Base-by-base conservation (phyloP, 35 echinoderm and acorn worm genomes). In the Patiria miniata region DNA sequence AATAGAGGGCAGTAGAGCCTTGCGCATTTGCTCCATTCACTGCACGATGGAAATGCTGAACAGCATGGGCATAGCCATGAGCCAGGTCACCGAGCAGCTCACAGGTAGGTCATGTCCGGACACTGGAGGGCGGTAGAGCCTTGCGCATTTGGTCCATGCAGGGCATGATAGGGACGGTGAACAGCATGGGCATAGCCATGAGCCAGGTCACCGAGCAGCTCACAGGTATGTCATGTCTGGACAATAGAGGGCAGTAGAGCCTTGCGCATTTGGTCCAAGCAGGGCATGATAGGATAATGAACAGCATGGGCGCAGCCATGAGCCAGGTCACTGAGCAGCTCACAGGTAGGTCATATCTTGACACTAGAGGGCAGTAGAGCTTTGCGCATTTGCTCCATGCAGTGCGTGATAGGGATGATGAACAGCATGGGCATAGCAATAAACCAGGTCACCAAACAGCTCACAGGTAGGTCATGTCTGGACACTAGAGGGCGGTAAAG, bases 261-360 rank as follows among this genome's bases (percentile, higher is more conserved):
- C 78, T 33, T 81, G 16, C 21, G 14, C 18, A 61, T 0, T 58
- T 56, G 6, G 12, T 86, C 95, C 39, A 97, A 93, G 95, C 86
- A 97, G 38, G 78, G 87, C 23, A 97, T 97, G 95, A 97, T 97
- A 91, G 95, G 93, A 93, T 93, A 83, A 97, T 97, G 95, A 97
- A 93, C 68, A 90, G 86, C 12, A 97, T 97, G 95, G 95, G 95
- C 2, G 57, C 90, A 19, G 95, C 91, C 42, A 93, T 97, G 86
- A 97, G 86, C 78, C 83, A 88, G 56, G 95, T 97, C 39, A 93
- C 95, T 19, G 83, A 97, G 44, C 90, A 97, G 56, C 81, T 93
- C n/a, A 77, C 84, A 38, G 61, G 91, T 97, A 59, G 89, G 94
- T 97, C 44, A 1, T 17, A 26, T 40, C 30, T 14, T 7, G 37